phyloP scores from a whole-genome alignment of 1,140 invertebrate genomes.

The Calephelis virginiensis region DNA sequence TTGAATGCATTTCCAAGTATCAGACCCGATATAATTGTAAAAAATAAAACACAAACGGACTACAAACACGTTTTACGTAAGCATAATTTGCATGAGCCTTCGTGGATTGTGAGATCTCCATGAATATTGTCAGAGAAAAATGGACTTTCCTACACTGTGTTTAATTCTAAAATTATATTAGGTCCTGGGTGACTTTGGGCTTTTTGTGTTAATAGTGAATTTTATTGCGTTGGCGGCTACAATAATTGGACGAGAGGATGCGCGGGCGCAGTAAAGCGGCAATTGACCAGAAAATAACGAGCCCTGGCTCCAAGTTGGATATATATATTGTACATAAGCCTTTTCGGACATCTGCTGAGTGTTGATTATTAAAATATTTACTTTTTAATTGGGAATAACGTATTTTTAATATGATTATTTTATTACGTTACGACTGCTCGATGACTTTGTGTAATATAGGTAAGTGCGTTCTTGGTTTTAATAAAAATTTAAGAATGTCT shows the following conservation, averaged over 20 bases:
- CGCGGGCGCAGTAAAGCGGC: constrained; percentile 74
- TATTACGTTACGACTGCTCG: constrained; percentile 4
- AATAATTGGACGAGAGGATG: constrained; percentile 77
- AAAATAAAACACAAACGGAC: constrained; percentile 72
- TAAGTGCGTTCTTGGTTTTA: background rate
- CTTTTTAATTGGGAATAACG: constrained; percentile 46
- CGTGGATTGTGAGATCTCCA: constrained; percentile 24
- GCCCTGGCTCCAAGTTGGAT: constrained; percentile 48
- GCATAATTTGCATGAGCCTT: constrained; percentile 67
- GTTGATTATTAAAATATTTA: constrained; percentile 60
- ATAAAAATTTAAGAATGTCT: background rate
- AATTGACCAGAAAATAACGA: constrained; percentile 79
- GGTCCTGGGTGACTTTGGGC: constrained; percentile 29
- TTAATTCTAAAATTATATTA: constrained; percentile 29
- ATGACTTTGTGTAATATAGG: background rate
- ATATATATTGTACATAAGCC: constrained; percentile 52
- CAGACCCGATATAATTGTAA: constrained; percentile 73
- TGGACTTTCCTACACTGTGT: background rate
- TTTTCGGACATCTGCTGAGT: constrained; percentile 61
- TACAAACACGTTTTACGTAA: constrained; percentile 76
- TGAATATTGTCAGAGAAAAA: constrained; percentile 20
- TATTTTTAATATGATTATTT: constrained; percentile 28
- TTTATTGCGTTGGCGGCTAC: constrained; percentile 74
- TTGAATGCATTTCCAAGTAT: constrained; percentile 77
- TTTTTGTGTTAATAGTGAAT: constrained; percentile 32